Evolutionary conservation across 2,113 vertebrate genomes (phyloP).

Genomic region (Epinephelus fuscoguttatus): DNA sequence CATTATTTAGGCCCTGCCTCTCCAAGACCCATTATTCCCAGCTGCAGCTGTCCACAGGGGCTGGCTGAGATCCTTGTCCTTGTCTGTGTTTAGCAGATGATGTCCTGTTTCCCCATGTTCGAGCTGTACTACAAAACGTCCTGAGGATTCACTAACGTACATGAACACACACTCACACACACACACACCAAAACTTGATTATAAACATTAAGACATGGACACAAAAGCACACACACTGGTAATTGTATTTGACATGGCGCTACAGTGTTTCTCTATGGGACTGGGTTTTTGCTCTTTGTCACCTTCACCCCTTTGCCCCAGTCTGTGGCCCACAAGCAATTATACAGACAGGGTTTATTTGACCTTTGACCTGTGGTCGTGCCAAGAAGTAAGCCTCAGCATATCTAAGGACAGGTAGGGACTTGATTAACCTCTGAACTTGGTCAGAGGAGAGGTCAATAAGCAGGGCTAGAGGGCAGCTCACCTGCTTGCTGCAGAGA

Average conservation of each 20-base stretch:
- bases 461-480: constrained; percentile 66
- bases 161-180: constrained; percentile 2
- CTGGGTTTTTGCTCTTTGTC: constrained; percentile 59
- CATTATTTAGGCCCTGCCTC: constrained; percentile 77
- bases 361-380: constrained; percentile 72
- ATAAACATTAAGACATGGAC: constrained; percentile 53
- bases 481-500: constrained; percentile 70
- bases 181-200: constrained; percentile 54
- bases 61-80: constrained; percentile 59
- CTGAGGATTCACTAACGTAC: constrained; percentile 46
- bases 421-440: constrained; percentile 84
- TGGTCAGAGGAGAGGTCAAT: constrained; percentile 78
- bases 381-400: constrained; percentile 72
- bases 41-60: constrained; percentile 57
- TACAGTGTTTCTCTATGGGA: constrained; percentile 53
- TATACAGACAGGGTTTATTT: constrained; percentile 78
- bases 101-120: constrained; percentile 74
- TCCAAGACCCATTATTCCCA: constrained; percentile 67
- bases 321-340: constrained; percentile 68
- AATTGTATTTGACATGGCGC: constrained; percentile 67
- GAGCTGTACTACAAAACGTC: constrained; percentile 67
- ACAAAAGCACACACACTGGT: constrained; percentile 48
- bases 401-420: constrained; percentile 81
- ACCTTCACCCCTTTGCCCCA: constrained; percentile 74
- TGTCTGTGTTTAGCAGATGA: constrained; percentile 75